Conservation (phyloP, 2,797 vertebrate species). For the Poeciliopsis infans region DNA sequence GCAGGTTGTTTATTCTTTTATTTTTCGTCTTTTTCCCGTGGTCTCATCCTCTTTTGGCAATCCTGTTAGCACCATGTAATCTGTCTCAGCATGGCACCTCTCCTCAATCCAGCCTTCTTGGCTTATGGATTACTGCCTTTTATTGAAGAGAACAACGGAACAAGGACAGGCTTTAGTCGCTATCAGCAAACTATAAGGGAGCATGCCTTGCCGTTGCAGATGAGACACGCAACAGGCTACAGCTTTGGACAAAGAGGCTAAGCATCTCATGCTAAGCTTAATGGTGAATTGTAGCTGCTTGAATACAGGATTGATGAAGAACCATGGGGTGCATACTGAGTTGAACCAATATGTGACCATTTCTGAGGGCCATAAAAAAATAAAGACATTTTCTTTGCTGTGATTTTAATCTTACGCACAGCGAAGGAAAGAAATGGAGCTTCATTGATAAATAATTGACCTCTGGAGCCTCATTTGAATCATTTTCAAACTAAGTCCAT, state of each 20-base stretch:
- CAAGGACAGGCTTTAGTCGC: conserved; percentile 45
- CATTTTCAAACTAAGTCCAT: background rate
- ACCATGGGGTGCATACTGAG: background rate
- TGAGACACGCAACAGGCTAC: conserved; percentile 26
- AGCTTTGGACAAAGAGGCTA: conserved; percentile 12
- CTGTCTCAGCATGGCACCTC: conserved; percentile 71
- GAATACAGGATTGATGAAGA: conserved; percentile 2
- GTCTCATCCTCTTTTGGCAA: conserved; percentile 63
- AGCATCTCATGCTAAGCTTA: conserved; percentile 23
- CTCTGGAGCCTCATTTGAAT: background rate
- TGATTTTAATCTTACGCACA: background rate
- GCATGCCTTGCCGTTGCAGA: conserved; percentile 26
- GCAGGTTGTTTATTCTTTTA: conserved; percentile 42
- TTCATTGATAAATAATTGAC: background rate
- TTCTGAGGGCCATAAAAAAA: conserved; percentile 11
- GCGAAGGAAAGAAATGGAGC: background rate
- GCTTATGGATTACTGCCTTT: conserved; percentile 63
- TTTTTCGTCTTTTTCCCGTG: conserved; percentile 62
- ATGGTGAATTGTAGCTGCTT: conserved; percentile 9
- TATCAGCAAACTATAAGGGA: conserved; percentile 51
- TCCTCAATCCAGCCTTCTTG: conserved; percentile 59
- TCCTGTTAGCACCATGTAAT: conserved; percentile 77
- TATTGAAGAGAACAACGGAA: conserved; percentile 61
- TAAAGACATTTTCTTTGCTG: conserved; percentile 6
- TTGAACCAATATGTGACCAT: conserved; percentile 10